Evolutionary conservation across 2,888 invertebrate species (phyloP), one percentile per base, ranked within the genome.

Genomic region (Petrophora chlorosata): DNA sequence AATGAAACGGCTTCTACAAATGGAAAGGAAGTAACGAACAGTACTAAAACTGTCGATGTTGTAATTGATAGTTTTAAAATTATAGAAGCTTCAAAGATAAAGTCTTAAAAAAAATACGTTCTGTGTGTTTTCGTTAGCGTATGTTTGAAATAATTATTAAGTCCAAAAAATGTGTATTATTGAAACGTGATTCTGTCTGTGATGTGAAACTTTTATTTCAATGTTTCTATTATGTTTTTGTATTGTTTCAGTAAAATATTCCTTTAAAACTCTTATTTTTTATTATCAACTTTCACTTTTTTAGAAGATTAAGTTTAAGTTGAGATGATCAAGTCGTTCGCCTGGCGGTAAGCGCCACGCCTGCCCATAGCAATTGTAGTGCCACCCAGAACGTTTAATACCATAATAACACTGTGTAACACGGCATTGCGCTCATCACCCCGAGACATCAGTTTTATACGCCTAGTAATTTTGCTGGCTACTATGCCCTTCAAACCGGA

Each of bases 111-210:
- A 45, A 48, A 13, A 28, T 53, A 14, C 38, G 16, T 25, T 48
- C 51, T 5, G 39, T 51, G 39, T 51, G 48, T 48, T 55, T 39
- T 51, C 45, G 30, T 51, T 38, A 43, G 14, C 7, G 39, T 13
- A 14, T 19, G 16, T 16, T n/a, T 10, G 19, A 19, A 5, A 22
- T 22, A 8, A n/a, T 33, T 33, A 1, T 32, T 17, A 29, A 39
- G 22, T n/a, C 8, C n/a, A 3, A 14, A 29, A 22, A 35, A 22
- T 14, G 23, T 10, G 10, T 25, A 10, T n/a, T 12, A 9, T 34
- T 14, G 15, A 29, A 25, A 30, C 14, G 36, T 41, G 2, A 3
- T 13, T 16, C 30, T 36, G 26, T 44, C 30, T 32, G 16, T 14
- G 15, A 14, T 17, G 40, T 47, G 5, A 16, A 32, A 10, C 14